A percentile compares a stretch with the other conserved stretches of the same genome.
phyloP scores from a whole-genome alignment of 2,113 vertebrate genomes.

The cattle (Bos taurus) region ARS-UCD2.0 NC_037346.1:14818501-14819000 shows the following conservation, averaged over 20 bases:
- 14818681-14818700: background rate
- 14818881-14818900: background rate
- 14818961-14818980: background rate
- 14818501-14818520: background rate
- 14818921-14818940: background rate
- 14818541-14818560: rapidly evolving
- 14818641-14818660: background rate
- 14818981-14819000: background rate
- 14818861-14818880: background rate
- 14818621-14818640: background rate
- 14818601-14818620: background rate
- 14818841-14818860: background rate
- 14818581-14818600: background rate
- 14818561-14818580: background rate
- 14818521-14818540: background rate
- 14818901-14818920: background rate
- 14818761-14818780: background rate
- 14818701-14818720: background rate
- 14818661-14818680: background rate
- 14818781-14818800: background rate
- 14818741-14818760: background rate
- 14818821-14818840: background rate
- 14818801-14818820: background rate
- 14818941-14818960: background rate
- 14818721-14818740: background rate